phyloP scores from a whole-genome alignment of 2,113 vertebrate species.

The Fregata magnificens region DNA sequence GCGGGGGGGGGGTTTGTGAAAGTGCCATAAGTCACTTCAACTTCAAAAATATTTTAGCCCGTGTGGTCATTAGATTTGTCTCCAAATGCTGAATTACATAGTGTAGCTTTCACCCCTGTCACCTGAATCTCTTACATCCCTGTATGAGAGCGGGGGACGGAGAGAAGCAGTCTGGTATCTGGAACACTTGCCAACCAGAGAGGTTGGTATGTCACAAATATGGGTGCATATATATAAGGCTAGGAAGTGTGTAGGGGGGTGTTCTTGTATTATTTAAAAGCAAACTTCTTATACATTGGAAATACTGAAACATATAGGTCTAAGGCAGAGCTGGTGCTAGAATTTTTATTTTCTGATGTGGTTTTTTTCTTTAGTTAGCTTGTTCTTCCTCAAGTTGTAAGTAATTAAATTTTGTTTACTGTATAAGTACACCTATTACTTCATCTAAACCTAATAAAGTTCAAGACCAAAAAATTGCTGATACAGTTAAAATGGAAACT shows the following conservation, averaged over 20 bases:
- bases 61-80: background rate
- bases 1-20: background rate
- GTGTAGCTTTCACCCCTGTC: background rate
- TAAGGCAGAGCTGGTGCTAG: background rate
- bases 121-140: background rate
- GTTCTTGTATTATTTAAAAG: background rate
- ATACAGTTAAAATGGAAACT: background rate
- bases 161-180: background rate
- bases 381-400: background rate
- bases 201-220: accelerated
- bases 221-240: background rate
- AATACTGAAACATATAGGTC: background rate
- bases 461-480: background rate
- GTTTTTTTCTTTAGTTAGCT: background rate
- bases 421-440: background rate
- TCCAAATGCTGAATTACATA: background rate
- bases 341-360: background rate
- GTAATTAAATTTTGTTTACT: background rate
- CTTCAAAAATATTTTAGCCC: background rate
- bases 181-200: background rate
- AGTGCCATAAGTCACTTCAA: background rate
- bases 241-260: background rate
- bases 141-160: background rate
- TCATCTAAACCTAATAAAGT: background rate
- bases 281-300: background rate